Conservation (phyloP, 2,888 invertebrate species). For the Lithophane semibrunnea region DNA sequence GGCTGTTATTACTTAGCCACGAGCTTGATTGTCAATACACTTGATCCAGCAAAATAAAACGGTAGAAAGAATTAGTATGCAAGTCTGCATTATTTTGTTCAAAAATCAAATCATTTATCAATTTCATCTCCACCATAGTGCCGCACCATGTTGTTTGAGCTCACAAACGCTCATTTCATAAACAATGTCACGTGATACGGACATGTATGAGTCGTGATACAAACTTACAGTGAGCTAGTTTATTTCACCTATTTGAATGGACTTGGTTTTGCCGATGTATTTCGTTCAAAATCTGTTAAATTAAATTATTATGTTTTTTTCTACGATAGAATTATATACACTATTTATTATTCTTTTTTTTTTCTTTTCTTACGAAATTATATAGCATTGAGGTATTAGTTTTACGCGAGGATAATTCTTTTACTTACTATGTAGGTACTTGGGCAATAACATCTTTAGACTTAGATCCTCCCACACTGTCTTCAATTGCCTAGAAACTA, state of each 20-base stretch:
- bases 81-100: not conserved
- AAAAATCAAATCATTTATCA: constrained; percentile 8
- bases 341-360: not conserved
- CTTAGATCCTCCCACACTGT: not conserved
- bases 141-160: not conserved
- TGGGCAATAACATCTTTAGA: not conserved
- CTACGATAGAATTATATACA: not conserved
- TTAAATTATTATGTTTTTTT: not conserved
- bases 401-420: too few relatives aligned
- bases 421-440: not conserved
- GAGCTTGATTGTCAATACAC: not conserved
- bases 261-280: not conserved
- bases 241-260: not conserved
- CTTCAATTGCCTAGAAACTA: not conserved
- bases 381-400: too few relatives aligned
- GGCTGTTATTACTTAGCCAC: too few relatives aligned
- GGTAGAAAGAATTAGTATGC: not conserved
- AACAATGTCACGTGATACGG: not conserved
- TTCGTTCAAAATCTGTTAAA: not conserved
- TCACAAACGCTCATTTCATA: not conserved
- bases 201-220: not conserved
- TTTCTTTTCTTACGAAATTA: too few relatives aligned
- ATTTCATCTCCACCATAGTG: not conserved
- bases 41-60: not conserved
- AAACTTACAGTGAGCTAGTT: not conserved